Evolutionary conservation across 37 sponge, comb jelly and placozoan genomes (phyloP).

Genomic region (Diacarnus erythraeanus): DNA sequence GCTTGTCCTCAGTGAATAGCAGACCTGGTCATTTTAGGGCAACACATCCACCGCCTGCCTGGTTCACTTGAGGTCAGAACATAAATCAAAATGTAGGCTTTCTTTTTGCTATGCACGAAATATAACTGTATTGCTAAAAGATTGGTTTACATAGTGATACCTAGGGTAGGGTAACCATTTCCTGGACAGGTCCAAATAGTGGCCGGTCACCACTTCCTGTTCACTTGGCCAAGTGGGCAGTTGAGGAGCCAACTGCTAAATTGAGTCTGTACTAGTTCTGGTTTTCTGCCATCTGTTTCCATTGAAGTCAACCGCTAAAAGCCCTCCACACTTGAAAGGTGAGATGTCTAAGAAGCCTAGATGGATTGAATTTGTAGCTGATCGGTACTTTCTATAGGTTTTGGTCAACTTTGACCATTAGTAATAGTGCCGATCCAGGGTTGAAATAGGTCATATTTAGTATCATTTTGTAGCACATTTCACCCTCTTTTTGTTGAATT

Average conservation of each 20-base stretch:
- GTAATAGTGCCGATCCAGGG: background rate
- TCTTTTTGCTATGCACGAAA: too few relatives aligned
- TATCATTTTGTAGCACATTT: background rate
- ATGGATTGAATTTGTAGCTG: background rate
- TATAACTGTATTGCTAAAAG: too few relatives aligned
- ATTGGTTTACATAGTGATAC: too few relatives aligned
- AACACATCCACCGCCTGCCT: too few relatives aligned
- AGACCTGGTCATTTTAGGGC: too few relatives aligned
- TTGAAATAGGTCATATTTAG: background rate
- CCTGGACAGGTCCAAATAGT: background rate
- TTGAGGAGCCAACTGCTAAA: background rate
- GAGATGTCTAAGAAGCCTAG: background rate
- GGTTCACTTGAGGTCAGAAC: too few relatives aligned
- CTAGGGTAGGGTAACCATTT: background rate
- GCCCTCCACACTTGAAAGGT: background rate
- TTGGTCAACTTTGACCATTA: background rate
- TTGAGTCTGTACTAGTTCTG: background rate
- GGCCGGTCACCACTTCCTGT: background rate
- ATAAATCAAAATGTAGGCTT: too few relatives aligned
- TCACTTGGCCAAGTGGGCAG: background rate
- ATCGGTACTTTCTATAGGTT: background rate
- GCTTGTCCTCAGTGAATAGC: too few relatives aligned
- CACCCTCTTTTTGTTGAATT: background rate
- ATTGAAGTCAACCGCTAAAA: background rate
- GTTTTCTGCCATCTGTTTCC: background rate